Percentiles rank a stretch among this genome's conserved stretches.
Evolutionary conservation across 2,113 vertebrate genomes (phyloP).

Genomic region (Oxygymnocypris stewartii): DNA sequence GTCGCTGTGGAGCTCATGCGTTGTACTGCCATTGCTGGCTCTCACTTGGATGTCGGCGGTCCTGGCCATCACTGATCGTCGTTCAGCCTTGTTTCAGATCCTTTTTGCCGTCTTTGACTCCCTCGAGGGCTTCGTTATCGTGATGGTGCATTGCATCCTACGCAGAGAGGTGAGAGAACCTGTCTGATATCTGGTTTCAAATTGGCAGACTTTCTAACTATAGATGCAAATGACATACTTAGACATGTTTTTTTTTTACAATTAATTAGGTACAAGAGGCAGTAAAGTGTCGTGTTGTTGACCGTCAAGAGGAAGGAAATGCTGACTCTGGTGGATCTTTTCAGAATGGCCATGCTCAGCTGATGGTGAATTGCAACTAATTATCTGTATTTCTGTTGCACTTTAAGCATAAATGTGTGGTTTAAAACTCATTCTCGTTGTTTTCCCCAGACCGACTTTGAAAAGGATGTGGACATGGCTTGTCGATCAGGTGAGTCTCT

Average conservation of each 20-base stretch:
- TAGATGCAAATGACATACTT: neutral
- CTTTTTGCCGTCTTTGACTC: slow-evolving; percentile 97
- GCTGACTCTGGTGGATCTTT: slow-evolving; percentile 96
- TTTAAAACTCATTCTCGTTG: slow-evolving; percentile 19
- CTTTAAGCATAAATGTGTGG: neutral
- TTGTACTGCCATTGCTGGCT: slow-evolving; percentile 93
- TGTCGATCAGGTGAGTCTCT: slow-evolving; percentile 94
- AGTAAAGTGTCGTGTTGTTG: slow-evolving; percentile 94
- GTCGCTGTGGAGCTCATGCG: slow-evolving; percentile 98
- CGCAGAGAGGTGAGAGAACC: slow-evolving; percentile 85
- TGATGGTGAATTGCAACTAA: slow-evolving; percentile 81
- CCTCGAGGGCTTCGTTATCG: slow-evolving; percentile 95
- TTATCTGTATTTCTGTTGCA: neutral
- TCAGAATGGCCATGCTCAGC: slow-evolving; percentile 96
- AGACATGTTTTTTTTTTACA: neutral
- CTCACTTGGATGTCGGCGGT: slow-evolving; percentile 99
- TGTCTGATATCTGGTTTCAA: neutral
- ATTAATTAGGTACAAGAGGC: slow-evolving; percentile 91
- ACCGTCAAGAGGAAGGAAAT: slow-evolving; percentile 93
- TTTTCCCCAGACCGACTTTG: slow-evolving; percentile 92
- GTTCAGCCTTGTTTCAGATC: slow-evolving; percentile 97
- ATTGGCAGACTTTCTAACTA: neutral
- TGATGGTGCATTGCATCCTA: slow-evolving; percentile 98
- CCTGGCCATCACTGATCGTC: slow-evolving; percentile 94
- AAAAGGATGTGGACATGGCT: slow-evolving; percentile 98